Evolutionary conservation across 2,888 invertebrate genomes (phyloP), one percentile per base, ranked within the genome.

Genomic region (Melolontha melolontha): DNA sequence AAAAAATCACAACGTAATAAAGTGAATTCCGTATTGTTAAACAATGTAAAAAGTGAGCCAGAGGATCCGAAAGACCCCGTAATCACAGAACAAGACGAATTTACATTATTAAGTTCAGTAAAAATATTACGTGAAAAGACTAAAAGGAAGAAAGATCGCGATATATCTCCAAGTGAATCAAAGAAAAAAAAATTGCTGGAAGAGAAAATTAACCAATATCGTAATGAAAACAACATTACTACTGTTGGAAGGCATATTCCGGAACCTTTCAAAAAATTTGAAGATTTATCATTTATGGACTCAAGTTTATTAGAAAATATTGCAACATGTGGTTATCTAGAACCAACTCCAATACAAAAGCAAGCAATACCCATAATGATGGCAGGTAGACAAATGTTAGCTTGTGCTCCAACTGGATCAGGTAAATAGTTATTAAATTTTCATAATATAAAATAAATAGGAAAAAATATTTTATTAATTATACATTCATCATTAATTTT

Each of bases 351-450:
- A 0, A 92, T 97, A 75, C 97, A 97, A 84, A 91, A 96, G 87
- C 98, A 98, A 83, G 92, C 95, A 0, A 88, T 97, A 73, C 95
- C 98, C 1, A 88, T 94, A 68, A 91, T 98, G 91, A 80, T 97
- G 63, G 87, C 91, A 84, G 92, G 92, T 78, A 80, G 95, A 57
- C 93, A 97, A 80, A 83, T 98, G 39, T 87, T 98, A 76, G 97
- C 96, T 0, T 96, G 96, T 81, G 98, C 98, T 0, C 98, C 98
- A 0, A 99, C 98, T 0, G 98, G 98, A 1, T 97, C 97, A 0
- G 98, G 66, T 59, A 34, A 16, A 54, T 64, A 12, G 6, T 22
- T 1, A 6, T 5, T 51, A 1, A 41, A n/a, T 41, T 41, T 40
- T 42, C 1, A 41, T 50, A 1, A 49, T 40, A 11, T 27, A n/a